Evolutionary conservation across 2,888 invertebrate genomes (phyloP).

Genomic region (Acronicta psi): DNA sequence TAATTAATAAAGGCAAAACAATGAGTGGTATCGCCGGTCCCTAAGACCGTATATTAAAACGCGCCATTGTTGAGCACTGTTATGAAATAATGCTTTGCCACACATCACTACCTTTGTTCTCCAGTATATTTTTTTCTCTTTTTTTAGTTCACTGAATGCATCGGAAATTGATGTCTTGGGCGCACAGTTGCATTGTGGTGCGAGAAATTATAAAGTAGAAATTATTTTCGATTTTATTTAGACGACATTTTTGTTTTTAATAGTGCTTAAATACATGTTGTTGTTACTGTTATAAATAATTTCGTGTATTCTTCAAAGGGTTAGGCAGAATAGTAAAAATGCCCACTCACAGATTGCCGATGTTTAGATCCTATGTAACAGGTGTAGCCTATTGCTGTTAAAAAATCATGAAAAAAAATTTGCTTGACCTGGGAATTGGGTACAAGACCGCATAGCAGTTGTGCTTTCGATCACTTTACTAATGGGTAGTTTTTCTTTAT

Average conservation of each 20-base stretch:
- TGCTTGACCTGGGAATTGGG: too few relatives aligned
- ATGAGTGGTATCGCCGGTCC: conserved; percentile 60
- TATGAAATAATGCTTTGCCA: conserved; percentile 63
- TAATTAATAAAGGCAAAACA: conserved; percentile 69
- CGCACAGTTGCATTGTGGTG: conserved; percentile 47
- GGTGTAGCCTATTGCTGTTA: too few relatives aligned
- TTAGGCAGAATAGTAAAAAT: too few relatives aligned
- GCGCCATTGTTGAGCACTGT: conserved; percentile 55
- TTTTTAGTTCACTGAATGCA: conserved; percentile 55
- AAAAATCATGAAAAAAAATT: too few relatives aligned
- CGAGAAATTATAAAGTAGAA: conserved; percentile 22
- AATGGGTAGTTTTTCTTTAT: too few relatives aligned
- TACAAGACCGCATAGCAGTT: too few relatives aligned
- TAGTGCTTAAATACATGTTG: not conserved
- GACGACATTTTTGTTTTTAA: not conserved
- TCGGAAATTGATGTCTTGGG: conserved; percentile 54
- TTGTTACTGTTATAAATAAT: too few relatives aligned
- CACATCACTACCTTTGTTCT: conserved; percentile 45
- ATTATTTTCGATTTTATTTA: not conserved
- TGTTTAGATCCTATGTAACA: too few relatives aligned
- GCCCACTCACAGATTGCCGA: too few relatives aligned
- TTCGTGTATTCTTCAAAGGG: too few relatives aligned
- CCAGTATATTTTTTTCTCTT: conserved; percentile 47
- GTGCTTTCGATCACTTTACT: too few relatives aligned
- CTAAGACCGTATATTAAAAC: conserved; percentile 66